Conservation (phyloP, 2,888 invertebrate genomes). For the Galerucella nymphaeae region DNA sequence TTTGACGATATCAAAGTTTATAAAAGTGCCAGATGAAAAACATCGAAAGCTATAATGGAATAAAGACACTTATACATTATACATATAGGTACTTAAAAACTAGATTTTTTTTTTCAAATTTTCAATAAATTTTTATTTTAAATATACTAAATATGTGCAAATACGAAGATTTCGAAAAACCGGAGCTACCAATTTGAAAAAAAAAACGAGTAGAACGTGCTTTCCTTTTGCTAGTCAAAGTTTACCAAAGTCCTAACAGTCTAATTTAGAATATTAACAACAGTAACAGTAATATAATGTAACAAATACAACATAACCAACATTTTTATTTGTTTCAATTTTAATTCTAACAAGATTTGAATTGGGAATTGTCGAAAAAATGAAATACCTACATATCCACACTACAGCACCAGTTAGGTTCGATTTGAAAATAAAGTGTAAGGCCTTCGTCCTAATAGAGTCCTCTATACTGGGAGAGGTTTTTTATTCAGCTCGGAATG, state of each 20-base stretch:
- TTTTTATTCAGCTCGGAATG: conserved; percentile 45
- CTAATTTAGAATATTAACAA: conserved; percentile 59
- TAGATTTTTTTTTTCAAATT: conserved; percentile 49
- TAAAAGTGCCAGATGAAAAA: conserved; percentile 49
- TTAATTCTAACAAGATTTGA: conserved; percentile 51
- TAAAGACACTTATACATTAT: conserved; percentile 54
- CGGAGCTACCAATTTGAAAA: not conserved
- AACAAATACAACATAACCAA: conserved; percentile 63
- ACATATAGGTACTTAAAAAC: conserved; percentile 39
- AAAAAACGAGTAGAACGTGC: too few species aligned
- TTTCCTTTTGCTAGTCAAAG: conserved; percentile 50
- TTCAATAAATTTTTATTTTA: conserved; percentile 44
- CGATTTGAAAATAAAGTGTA: conserved; percentile 44
- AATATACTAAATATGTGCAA: conserved; percentile 47
- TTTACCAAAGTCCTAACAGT: conserved; percentile 46
- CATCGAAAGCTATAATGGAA: conserved; percentile 55
- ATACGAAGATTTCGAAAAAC: conserved; percentile 21
- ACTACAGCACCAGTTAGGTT: conserved; percentile 58
- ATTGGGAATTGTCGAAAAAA: conserved; percentile 16
- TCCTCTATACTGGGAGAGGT: conserved; percentile 48
- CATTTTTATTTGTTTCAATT: conserved; percentile 38
- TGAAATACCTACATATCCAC: conserved; percentile 45
- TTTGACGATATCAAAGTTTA: conserved; percentile 45
- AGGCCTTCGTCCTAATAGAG: conserved; percentile 52
- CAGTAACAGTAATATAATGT: conserved; percentile 63